Percentiles rank a stretch among this genome's conserved stretches.
Evolutionary conservation across 2,113 vertebrate species (phyloP).

Genomic region (Laterallus jamaicensis): DNA sequence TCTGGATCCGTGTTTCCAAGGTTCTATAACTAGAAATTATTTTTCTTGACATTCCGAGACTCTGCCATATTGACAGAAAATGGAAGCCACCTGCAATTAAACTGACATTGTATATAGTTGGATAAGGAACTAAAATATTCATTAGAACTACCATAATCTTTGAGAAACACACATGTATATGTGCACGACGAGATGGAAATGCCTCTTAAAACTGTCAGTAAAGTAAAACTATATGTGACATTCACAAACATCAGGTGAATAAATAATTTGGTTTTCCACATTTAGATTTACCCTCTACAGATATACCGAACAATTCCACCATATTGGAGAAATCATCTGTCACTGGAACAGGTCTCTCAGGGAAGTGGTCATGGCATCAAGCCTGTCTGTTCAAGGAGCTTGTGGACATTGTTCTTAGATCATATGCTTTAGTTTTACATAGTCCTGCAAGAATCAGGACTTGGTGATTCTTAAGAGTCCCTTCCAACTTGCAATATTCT

Average conservation of each 20-base stretch:
- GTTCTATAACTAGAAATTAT: background rate
- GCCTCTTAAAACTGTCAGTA: background rate
- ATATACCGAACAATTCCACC: background rate
- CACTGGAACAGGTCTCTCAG: background rate
- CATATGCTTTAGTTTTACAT: background rate
- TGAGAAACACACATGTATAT: background rate
- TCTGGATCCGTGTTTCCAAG: background rate
- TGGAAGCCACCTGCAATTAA: background rate
- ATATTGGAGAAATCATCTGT: background rate
- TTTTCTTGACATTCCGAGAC: background rate
- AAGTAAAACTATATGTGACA: background rate
- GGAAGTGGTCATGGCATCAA: background rate
- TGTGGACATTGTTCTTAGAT: background rate
- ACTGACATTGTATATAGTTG: background rate
- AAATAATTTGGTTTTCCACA: background rate
- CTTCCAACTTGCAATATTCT: background rate
- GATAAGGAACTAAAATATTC: background rate
- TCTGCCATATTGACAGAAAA: background rate
- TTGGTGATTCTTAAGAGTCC: background rate
- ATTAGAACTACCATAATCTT: background rate
- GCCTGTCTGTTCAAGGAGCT: background rate
- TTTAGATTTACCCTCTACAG: background rate
- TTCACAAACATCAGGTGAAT: background rate
- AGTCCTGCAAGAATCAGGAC: background rate
- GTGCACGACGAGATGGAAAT: background rate